Conservation (phyloP, 2,888 invertebrate genomes). For the Bembecia ichneumoniformis region DNA sequence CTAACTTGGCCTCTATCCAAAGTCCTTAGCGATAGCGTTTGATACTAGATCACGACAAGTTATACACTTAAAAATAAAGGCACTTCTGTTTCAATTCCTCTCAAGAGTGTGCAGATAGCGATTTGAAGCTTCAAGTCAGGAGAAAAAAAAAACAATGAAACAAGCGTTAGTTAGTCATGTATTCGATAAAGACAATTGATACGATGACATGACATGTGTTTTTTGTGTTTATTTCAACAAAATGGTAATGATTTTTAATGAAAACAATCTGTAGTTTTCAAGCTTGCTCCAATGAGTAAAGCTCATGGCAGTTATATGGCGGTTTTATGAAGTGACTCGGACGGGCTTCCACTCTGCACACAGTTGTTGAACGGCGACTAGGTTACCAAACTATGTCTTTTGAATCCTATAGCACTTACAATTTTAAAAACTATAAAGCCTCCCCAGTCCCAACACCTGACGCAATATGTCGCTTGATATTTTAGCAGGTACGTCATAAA, state of each 20-base stretch:
- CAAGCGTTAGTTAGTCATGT: conserved; percentile 34
- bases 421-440: too few species aligned
- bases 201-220: neutral
- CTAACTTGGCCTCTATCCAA: conserved; percentile 37
- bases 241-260: conserved; percentile 2
- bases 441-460: too few species aligned
- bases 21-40: conserved; percentile 33
- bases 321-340: conserved; percentile 36
- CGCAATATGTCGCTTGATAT: conserved; percentile 6
- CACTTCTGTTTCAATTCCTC: neutral
- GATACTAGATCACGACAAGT: conserved; percentile 10
- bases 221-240: neutral
- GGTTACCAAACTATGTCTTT: conserved; percentile 50
- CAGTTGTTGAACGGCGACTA: conserved; percentile 38
- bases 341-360: conserved; percentile 48
- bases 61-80: neutral
- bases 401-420: conserved; percentile 1
- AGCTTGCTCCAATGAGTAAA: conserved; percentile 20
- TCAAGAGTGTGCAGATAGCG: neutral
- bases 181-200: conserved; percentile 16
- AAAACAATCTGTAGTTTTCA: conserved; percentile 3
- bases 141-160: conserved; percentile 15
- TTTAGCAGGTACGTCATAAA: neutral
- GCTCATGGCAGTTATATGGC: conserved; percentile 28
- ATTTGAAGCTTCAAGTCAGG: neutral